These are phyloP conservation scores for Philantomba maxwellii DNA, from an alignment of 2,113 vertebrate species.

Conservation along the genomic window DNA sequence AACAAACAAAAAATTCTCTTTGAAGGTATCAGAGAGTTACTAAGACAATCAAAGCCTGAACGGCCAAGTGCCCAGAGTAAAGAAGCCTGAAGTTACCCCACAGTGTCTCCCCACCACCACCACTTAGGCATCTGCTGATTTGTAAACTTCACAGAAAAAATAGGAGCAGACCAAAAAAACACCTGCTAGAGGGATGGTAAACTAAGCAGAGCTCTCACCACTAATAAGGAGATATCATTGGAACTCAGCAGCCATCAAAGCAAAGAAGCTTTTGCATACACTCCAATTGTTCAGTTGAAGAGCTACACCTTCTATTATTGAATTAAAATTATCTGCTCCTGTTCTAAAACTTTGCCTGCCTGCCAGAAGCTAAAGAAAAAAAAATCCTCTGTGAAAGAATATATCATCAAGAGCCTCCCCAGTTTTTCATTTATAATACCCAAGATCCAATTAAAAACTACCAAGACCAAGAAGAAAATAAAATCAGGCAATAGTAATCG, in stretches of 20 bases:
- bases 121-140: not conserved
- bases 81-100: not conserved
- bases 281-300: not conserved
- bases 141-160: not conserved
- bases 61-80: not conserved
- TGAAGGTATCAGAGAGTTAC: not conserved
- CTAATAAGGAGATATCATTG: not conserved
- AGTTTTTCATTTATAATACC: not conserved
- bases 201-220: not conserved
- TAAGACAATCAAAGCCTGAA: not conserved
- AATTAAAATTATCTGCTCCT: not conserved
- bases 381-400: not conserved
- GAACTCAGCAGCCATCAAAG: not conserved
- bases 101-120: not conserved
- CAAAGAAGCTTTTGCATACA: not conserved
- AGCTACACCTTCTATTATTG: not conserved
- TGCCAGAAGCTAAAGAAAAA: not conserved
- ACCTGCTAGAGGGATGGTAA: not conserved
- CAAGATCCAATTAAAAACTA: slow-evolving; percentile 21
- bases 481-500: not conserved
- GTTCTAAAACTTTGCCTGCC: not conserved
- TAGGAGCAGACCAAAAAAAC: not conserved
- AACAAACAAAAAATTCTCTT: not conserved
- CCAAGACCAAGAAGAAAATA: not conserved
- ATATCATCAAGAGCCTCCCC: not conserved